Evolutionary conservation across 2,888 invertebrate genomes (phyloP), one percentile per base, ranked within the genome.

Genomic region (Erebia aethiops): DNA sequence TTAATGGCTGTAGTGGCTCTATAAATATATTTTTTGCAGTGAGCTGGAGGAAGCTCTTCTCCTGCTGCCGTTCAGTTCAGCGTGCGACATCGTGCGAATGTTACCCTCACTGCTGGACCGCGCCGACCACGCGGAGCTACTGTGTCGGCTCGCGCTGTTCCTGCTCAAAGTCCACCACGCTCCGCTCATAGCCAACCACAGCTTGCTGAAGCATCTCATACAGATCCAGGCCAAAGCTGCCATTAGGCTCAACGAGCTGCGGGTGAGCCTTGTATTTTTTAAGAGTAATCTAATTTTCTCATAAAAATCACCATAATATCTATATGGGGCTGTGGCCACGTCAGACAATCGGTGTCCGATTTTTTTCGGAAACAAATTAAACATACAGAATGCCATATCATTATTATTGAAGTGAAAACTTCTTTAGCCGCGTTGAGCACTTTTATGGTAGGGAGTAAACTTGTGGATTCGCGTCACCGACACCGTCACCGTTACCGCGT

Each of bases 41-140:
- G 98, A 99, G 83, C 88, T 99, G 73, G 98, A 99, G 87, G 98
- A 98, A 88, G 95, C 98, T 0, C 91, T 99, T 0, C 90, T 99
- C 0, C 92, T 98, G 13, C 89, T 99, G 58, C 98, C 99, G 1
- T 97, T 98, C 84, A 94, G 96, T 65, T 95, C 96, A 67, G 97
- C 98, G 1, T 95, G 96, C 80, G 96, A 97, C 66, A 92, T 99
- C 63, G 91, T 99, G 1, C 94, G 95, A 71, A 92, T 95, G 80
- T 87, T 99, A 73, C 96, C 97, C 0, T 83, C 90, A 8, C 91
- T 98, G 69, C 91, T 98, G 11, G 92, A 94, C 60, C 94, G 95
- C 73, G 95, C 95, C 49, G 96, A 95, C 82, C 91, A 96, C 85
- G 94, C 95, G 0, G 99, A 99, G 89, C 89, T 98, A 68, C 91